A percentile compares a stretch with the other conserved stretches of the same genome.
Conservation (phyloP, 2,797 vertebrate species). For the Crenichthys baileyi region DNA sequence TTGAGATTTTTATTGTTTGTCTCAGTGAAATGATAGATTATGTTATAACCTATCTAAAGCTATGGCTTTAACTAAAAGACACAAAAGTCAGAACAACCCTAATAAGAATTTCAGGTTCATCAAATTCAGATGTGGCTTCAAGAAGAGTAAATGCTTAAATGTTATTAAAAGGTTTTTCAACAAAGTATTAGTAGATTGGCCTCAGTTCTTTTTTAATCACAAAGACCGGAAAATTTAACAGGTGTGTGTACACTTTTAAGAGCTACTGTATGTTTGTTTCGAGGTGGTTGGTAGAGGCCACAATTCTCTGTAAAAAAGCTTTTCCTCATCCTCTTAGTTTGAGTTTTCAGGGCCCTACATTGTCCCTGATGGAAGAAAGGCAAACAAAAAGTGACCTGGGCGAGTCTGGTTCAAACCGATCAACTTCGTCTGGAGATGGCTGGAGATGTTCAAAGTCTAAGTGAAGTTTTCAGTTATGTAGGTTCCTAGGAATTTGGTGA, state of each 20-base stretch:
- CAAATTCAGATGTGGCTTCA: too few relatives aligned
- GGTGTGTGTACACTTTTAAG: not conserved
- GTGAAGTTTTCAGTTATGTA: not conserved
- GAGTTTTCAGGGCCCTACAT: not conserved
- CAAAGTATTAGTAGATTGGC: not conserved
- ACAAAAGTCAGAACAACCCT: too few relatives aligned
- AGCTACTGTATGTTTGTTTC: not conserved
- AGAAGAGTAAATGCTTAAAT: not conserved
- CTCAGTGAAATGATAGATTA: not conserved
- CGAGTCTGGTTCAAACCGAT: not conserved
- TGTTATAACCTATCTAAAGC: not conserved
- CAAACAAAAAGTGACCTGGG: not conserved
- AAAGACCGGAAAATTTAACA: not conserved
- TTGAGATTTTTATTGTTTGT: not conserved
- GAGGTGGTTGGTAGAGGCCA: not conserved
- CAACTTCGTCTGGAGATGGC: not conserved
- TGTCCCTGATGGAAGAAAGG: not conserved
- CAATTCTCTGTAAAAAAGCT: not conserved
- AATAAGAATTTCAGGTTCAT: too few relatives aligned
- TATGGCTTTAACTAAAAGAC: not conserved
- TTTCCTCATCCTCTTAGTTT: not conserved
- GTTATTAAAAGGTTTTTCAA: not conserved
- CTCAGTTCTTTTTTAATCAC: not conserved
- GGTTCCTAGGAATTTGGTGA: not conserved
- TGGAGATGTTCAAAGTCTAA: not conserved